These are phyloP conservation scores for Colossoma macropomum DNA, from an alignment of 2,113 vertebrate species.

Conservation along the genomic window DNA sequence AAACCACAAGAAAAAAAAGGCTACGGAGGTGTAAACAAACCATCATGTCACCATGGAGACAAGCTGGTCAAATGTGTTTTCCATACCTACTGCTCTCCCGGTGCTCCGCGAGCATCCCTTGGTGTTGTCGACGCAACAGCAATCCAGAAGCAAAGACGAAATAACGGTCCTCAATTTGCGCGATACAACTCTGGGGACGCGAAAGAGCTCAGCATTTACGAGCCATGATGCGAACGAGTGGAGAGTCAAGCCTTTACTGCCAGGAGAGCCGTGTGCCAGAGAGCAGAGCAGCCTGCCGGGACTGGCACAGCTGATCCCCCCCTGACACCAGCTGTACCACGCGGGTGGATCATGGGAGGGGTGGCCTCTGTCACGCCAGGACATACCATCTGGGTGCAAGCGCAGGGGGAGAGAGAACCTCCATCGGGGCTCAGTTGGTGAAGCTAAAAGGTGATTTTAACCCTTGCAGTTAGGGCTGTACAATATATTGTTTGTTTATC, in stretches of 20 bases:
- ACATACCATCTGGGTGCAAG: constrained; percentile 50
- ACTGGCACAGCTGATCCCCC: constrained; percentile 79
- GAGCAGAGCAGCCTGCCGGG: constrained; percentile 67
- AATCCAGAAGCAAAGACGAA: constrained; percentile 22
- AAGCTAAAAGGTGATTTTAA: constrained; percentile 1
- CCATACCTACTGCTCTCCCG: constrained; percentile 77
- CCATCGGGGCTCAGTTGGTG: neutral
- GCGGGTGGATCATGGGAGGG: constrained; percentile 66
- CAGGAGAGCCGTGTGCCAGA: constrained; percentile 71
- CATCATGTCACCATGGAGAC: constrained; percentile 66
- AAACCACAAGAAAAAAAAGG: constrained; percentile 41
- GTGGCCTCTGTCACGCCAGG: constrained; percentile 50
- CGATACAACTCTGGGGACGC: constrained; percentile 30
- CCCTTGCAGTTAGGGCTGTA: too few relatives aligned
- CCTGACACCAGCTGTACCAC: constrained; percentile 64
- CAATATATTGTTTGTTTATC: neutral
- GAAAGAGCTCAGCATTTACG: constrained; percentile 56
- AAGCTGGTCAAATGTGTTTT: constrained; percentile 59
- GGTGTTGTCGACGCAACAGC: constrained; percentile 42
- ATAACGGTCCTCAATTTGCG: constrained; percentile 43
- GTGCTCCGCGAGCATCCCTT: constrained; percentile 76
- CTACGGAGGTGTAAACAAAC: constrained; percentile 66
- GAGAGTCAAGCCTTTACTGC: constrained; percentile 54
- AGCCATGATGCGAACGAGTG: constrained; percentile 29
- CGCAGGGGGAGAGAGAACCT: constrained; percentile 18